Percentiles rank a stretch among this genome's conserved stretches.
Conservation (phyloP, 2,797 vertebrate genomes). For the Eulemur mongoz region DNA sequence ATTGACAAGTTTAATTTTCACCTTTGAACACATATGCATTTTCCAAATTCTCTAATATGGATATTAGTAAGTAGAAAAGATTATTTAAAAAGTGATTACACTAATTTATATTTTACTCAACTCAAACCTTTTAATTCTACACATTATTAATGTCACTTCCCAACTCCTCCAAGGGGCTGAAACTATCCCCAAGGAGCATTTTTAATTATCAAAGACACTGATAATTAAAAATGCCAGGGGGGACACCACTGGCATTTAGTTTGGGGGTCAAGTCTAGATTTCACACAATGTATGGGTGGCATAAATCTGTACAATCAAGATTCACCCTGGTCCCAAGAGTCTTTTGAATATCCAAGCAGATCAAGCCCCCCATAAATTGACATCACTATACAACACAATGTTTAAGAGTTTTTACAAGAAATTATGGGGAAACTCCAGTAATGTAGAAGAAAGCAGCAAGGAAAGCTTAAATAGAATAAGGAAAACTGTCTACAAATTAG, state of each 20-base stretch:
- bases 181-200: neutral
- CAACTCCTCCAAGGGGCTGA: neutral
- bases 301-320: neutral
- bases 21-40: neutral
- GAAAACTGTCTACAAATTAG: neutral
- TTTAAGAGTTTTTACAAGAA: neutral
- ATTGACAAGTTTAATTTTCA: neutral
- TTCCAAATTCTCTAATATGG: neutral
- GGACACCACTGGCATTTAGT: neutral
- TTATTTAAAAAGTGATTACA: neutral
- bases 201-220: neutral
- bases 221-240: no score
- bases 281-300: neutral
- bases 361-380: neutral
- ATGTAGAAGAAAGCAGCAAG: neutral
- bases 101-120: neutral
- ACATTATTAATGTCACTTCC: neutral
- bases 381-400: neutral
- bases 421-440: neutral
- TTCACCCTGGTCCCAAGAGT: neutral
- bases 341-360: neutral
- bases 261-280: neutral
- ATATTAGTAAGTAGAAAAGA: neutral
- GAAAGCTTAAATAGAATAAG: neutral
- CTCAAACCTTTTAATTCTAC: neutral